Conservation (phyloP, 2,888 invertebrate genomes). For the Anoplius nigerrimus region DNA sequence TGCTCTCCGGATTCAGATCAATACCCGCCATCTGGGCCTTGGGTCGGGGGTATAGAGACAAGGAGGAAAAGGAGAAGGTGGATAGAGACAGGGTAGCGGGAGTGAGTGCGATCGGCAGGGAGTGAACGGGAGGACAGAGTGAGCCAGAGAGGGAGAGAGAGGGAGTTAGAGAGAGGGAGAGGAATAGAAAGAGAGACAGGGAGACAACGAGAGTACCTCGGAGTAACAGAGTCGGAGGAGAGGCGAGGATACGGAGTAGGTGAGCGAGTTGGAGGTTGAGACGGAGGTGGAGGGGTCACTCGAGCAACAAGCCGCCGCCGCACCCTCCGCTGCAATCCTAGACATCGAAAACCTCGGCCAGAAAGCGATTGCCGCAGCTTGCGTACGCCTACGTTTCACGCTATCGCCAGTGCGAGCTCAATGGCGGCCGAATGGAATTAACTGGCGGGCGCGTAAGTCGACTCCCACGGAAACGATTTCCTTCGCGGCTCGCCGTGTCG, state of each 20-base stretch:
- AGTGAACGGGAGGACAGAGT: slow-evolving; percentile 11
- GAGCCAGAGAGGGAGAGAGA: slow-evolving; percentile 14
- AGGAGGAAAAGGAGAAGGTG: slow-evolving; percentile 53
- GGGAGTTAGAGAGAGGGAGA: slow-evolving; percentile 23
- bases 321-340: slow-evolving; percentile 61
- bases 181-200: slow-evolving; percentile 18
- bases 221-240: slow-evolving; percentile 43
- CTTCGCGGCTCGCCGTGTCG: no score
- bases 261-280: slow-evolving; percentile 25
- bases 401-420: slow-evolving; percentile 5
- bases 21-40: slow-evolving; percentile 71
- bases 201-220: slow-evolving; percentile 12
- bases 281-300: slow-evolving; percentile 63
- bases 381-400: slow-evolving; percentile 51
- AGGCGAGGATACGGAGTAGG: no score
- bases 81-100: slow-evolving; percentile 47
- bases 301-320: slow-evolving; percentile 70
- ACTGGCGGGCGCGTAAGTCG: background rate
- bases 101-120: slow-evolving; percentile 17
- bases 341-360: slow-evolving; percentile 57
- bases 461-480: no score
- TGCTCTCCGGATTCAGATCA: slow-evolving; percentile 71
- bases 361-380: slow-evolving; percentile 50
- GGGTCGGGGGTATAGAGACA: slow-evolving; percentile 51
- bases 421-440: background rate